Conservation (phyloP, 2,113 vertebrate species). For the Maccullochella peelii region DNA sequence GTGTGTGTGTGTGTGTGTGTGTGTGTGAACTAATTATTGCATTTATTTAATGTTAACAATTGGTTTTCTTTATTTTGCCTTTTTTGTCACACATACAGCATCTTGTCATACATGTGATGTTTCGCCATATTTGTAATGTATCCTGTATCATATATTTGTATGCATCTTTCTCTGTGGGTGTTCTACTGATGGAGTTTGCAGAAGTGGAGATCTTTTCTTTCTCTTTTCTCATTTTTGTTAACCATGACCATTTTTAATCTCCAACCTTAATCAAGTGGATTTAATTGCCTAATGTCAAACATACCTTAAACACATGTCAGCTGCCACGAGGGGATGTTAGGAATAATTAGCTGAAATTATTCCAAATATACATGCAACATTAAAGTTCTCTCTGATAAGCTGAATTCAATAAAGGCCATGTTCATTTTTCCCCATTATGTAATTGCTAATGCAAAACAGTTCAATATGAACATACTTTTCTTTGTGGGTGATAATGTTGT, state of each 20-base stretch:
- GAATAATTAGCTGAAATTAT: neutral
- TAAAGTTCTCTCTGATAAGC: neutral
- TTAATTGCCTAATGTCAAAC: neutral
- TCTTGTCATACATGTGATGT: neutral
- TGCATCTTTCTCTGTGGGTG: neutral
- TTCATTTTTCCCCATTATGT: neutral
- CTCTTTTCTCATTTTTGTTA: neutral
- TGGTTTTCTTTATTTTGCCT: neutral
- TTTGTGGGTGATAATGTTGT: neutral
- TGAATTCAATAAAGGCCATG: neutral
- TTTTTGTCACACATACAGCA: neutral
- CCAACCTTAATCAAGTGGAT: neutral
- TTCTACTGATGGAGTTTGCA: neutral
- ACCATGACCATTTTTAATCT: neutral
- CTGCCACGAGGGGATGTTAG: neutral
- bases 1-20: constrained; percentile 40
- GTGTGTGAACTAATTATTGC: neutral
- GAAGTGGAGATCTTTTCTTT: neutral
- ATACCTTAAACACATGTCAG: neutral
- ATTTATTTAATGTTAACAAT: neutral
- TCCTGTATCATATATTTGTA: too few species aligned
- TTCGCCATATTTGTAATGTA: neutral
- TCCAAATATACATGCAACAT: neutral
- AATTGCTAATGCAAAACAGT: neutral
- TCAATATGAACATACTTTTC: neutral